These are phyloP conservation scores for Rhinoraja longicauda DNA, from an alignment of 2,797 vertebrate species.

Conservation along the genomic window DNA sequence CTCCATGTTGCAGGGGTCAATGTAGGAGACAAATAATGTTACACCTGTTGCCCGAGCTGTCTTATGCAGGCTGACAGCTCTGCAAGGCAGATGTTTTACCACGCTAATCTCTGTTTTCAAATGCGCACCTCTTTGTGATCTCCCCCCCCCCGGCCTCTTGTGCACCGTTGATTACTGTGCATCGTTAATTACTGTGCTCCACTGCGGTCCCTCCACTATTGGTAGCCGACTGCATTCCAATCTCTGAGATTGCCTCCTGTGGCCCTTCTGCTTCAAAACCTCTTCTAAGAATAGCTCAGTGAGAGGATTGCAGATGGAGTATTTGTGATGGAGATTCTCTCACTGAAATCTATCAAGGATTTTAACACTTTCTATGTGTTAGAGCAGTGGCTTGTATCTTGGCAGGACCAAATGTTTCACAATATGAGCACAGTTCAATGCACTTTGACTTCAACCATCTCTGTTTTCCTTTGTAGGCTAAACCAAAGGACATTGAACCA, in stretches of 20 bases:
- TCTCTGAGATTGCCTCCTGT: too few species aligned
- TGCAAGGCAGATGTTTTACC: background rate
- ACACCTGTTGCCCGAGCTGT: background rate
- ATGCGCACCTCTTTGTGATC: too few species aligned
- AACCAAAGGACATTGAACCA: constrained; percentile 88
- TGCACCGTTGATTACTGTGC: too few species aligned
- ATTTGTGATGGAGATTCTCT: background rate
- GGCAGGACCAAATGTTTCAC: background rate
- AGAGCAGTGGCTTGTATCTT: background rate
- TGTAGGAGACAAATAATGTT: too few species aligned
- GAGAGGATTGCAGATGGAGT: background rate
- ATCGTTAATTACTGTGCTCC: too few species aligned
- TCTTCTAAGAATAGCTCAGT: background rate
- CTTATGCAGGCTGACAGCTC: too few species aligned
- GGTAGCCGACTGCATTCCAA: too few species aligned
- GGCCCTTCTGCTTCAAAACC: too few species aligned
- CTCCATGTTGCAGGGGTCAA: background rate
- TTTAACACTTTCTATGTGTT: background rate
- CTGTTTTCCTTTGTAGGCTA: constrained; percentile 64
- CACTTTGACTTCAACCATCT: background rate
- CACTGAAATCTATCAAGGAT: background rate
- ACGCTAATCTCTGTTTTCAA: too few species aligned
- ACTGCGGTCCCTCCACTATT: too few species aligned
- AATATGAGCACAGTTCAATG: background rate
- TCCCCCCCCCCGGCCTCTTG: too few species aligned